Conservation (phyloP, 2,113 vertebrate genomes). For the Sapajus apella region DNA sequence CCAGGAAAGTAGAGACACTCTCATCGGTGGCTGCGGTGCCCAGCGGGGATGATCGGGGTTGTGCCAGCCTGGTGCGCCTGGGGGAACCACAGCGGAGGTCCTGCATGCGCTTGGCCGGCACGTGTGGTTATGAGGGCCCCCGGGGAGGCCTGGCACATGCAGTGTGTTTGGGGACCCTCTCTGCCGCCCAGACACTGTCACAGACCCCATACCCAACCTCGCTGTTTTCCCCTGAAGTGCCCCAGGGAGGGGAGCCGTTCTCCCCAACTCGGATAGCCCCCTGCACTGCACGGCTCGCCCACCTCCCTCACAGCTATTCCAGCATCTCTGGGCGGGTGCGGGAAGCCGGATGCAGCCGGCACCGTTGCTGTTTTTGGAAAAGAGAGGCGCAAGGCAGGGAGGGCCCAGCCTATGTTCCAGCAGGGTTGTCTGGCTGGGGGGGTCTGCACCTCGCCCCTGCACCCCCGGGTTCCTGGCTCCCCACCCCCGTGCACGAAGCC, state of each 20-base stretch:
- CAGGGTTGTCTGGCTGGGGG: constrained; percentile 23
- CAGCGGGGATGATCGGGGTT: background rate
- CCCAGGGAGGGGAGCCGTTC: background rate
- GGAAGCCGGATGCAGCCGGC: background rate
- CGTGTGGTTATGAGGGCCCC: background rate
- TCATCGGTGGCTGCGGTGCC: background rate
- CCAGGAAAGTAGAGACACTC: background rate
- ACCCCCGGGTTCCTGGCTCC: background rate
- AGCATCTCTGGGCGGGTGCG: background rate
- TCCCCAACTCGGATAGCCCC: background rate
- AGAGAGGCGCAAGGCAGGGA: background rate
- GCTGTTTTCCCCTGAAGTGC: too few species aligned
- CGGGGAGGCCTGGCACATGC: background rate
- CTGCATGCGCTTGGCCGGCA: background rate
- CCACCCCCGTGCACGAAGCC: background rate
- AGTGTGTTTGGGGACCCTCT: background rate
- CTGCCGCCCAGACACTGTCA: background rate
- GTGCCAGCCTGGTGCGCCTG: fast-evolving
- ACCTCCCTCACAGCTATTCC: constrained; percentile 36
- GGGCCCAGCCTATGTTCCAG: background rate
- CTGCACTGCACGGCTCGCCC: background rate
- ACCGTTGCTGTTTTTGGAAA: constrained; percentile 41
- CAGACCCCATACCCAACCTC: background rate
- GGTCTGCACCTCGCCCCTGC: background rate
- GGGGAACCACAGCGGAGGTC: background rate